Evolutionary conservation across 1,140 invertebrate species (phyloP).

Genomic region (Liolophura sinensis): DNA sequence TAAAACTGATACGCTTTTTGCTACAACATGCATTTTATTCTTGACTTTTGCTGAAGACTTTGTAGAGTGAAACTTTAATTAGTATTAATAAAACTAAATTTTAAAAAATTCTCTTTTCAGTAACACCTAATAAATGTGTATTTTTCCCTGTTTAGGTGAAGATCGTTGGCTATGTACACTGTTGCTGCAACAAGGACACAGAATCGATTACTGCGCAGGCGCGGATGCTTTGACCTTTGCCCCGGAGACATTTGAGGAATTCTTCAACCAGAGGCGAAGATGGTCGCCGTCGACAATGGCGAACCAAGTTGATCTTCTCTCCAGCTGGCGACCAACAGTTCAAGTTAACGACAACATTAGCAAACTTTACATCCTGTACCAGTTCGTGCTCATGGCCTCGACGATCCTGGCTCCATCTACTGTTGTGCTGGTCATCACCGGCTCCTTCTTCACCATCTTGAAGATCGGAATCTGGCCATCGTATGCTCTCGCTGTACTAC

Average conservation of each 20-base stretch:
- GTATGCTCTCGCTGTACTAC: conserved; percentile 47
- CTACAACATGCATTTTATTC: too few relatives aligned
- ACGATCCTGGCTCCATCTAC: conserved; percentile 89
- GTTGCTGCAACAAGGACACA: conserved; percentile 67
- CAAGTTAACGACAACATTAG: conserved; percentile 68
- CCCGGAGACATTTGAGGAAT: conserved; percentile 64
- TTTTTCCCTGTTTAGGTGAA: conserved; percentile 64
- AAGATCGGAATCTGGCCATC: conserved; percentile 65
- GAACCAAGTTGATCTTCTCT: conserved; percentile 69
- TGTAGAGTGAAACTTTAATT: too few relatives aligned
- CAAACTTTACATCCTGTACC: conserved; percentile 63
- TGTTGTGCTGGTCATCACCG: conserved; percentile 96
- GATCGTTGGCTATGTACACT: conserved; percentile 71
- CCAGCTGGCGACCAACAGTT: conserved; percentile 63
- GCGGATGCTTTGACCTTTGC: conserved; percentile 70
- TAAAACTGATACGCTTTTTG: too few relatives aligned
- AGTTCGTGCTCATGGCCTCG: conserved; percentile 79
- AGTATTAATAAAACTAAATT: too few relatives aligned
- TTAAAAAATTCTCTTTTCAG: too few relatives aligned
- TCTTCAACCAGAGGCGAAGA: conserved; percentile 64
- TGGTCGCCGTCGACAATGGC: conserved; percentile 73
- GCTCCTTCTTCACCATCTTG: conserved; percentile 89
- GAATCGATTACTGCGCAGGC: conserved; percentile 71
- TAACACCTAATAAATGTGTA: conserved; percentile 46
- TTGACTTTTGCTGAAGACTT: too few relatives aligned